Percentiles rank a stretch among this genome's conserved stretches.
Evolutionary conservation across 2,113 vertebrate species (phyloP).

Genomic region (Nothoprocta perdicaria): DNA sequence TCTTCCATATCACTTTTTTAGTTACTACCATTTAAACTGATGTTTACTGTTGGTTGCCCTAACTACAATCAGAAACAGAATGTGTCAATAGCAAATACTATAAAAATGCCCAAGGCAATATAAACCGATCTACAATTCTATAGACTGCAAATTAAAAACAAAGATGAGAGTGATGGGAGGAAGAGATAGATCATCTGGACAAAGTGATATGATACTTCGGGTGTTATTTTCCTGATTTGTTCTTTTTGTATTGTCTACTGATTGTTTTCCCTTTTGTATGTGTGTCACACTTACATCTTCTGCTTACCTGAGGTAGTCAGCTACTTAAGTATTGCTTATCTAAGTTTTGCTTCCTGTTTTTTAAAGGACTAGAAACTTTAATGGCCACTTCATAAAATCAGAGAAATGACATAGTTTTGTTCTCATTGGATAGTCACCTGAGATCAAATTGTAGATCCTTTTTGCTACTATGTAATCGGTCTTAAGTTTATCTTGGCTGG

Average conservation of each 20-base stretch:
- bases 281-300: neutral
- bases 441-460: too few species aligned
- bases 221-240: neutral
- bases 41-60: neutral
- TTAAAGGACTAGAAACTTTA: neutral
- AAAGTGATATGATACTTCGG: neutral
- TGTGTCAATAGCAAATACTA: neutral
- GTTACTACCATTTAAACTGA: conserved; percentile 28
- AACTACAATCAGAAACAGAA: neutral
- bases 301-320: too few species aligned
- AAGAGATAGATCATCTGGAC: neutral
- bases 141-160: neutral
- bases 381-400: neutral
- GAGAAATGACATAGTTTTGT: neutral
- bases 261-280: neutral
- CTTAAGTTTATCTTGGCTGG: too few species aligned
- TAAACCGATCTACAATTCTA: neutral
- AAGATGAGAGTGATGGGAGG: neutral
- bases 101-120: neutral
- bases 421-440: too few species aligned
- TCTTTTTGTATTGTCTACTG: neutral
- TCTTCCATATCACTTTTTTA: conserved; percentile 9
- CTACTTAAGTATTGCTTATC: neutral
- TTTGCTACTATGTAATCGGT: too few species aligned
- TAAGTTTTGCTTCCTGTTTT: neutral